Percentiles rank a stretch among this genome's conserved stretches.
Evolutionary conservation across 2,797 vertebrate species (phyloP).

Genomic region (Caiman crocodilus): DNA sequence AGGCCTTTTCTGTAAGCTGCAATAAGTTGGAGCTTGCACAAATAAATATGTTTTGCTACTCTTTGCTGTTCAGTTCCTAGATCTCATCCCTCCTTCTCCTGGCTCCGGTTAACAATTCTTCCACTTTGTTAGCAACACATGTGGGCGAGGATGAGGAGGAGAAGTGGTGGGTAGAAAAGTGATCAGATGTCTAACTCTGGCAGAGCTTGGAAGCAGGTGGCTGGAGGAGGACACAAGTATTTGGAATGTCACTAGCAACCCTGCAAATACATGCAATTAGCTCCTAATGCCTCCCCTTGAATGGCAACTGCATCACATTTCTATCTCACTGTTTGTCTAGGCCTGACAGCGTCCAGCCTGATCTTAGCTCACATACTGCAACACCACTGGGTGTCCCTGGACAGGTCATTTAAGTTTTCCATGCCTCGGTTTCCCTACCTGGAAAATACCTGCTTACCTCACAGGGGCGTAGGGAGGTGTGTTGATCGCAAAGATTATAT

Average conservation of each 20-base stretch:
- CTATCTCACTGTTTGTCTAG: not conserved
- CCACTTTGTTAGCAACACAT: conserved; percentile 43
- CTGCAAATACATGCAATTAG: not conserved
- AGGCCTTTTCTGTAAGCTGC: not conserved
- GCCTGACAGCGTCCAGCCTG: conserved; percentile 7
- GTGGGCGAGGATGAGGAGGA: conserved; percentile 53
- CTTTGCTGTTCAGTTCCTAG: conserved; percentile 37
- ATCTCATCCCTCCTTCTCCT: conserved; percentile 6
- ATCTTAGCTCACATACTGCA: not conserved
- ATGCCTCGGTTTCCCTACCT: not conserved
- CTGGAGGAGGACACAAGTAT: not conserved
- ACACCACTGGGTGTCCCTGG: not conserved
- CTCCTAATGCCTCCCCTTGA: conserved; percentile 54
- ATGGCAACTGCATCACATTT: conserved; percentile 19
- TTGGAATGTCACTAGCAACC: conserved; percentile 3
- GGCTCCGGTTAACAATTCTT: conserved; percentile 27
- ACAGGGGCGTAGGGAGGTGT: not conserved
- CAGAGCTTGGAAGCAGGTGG: conserved; percentile 42
- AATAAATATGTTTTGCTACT: conserved; percentile 37
- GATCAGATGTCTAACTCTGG: conserved; percentile 54
- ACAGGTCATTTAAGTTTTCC: not conserved
- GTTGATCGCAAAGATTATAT: not conserved
- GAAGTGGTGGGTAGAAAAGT: conserved; percentile 56
- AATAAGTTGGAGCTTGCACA: conserved; percentile 23
- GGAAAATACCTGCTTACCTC: not conserved